Base-by-base conservation (phyloP, 2,888 invertebrate genomes). In the Platycheirus albimanus region DNA sequence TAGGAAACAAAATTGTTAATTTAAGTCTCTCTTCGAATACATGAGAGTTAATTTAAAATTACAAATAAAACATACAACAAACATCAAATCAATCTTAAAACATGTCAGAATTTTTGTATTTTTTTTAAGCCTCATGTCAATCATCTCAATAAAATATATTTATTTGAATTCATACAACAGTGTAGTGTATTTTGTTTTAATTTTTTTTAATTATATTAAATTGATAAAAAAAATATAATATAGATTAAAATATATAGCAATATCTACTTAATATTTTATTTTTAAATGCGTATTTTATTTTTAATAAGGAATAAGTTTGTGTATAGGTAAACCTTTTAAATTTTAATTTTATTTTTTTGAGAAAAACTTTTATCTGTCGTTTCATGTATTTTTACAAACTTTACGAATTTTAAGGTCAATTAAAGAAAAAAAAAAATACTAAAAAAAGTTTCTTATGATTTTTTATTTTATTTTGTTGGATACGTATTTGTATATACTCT, bases 101-200 rank as follows among this genome's bases (percentile, higher is more conserved):
- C 75, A 75, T 75, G 63, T 64, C 75, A 80, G 69, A 80, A 69
- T 61, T 80, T 80, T 80, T 80, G 80, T 80, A 80, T 80, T 75
- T 80, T 80, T 80, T 80, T 75, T 80, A 80, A 80, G 75, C 80
- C 75, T 80, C 80, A 80, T 80, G 80, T 80, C 69, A 75, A 80
- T 80, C 80, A 80, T 80, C 80, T 80, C 80, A 80, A 80, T 80
- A 80, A 80, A 45, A 80, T 69, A 75, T 80, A 80, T 80, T 80
- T 80, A 80, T 80, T 80, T 80, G 75, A 80, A 75, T 75, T 80
- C 80, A 80, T 70, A 64, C 49, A 78, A 66, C 33, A 45, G 63
- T 43, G 28, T 56, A 64, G 63, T 70, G 54, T 51, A 45, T 43
- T 64, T n/a, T n/a, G n/a, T n/a, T 51, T 75, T 51, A 43, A 58